Percentiles rank a stretch among this genome's conserved stretches.
phyloP scores from a whole-genome alignment of 2,113 vertebrate genomes.

The Lampris incognitus region DNA sequence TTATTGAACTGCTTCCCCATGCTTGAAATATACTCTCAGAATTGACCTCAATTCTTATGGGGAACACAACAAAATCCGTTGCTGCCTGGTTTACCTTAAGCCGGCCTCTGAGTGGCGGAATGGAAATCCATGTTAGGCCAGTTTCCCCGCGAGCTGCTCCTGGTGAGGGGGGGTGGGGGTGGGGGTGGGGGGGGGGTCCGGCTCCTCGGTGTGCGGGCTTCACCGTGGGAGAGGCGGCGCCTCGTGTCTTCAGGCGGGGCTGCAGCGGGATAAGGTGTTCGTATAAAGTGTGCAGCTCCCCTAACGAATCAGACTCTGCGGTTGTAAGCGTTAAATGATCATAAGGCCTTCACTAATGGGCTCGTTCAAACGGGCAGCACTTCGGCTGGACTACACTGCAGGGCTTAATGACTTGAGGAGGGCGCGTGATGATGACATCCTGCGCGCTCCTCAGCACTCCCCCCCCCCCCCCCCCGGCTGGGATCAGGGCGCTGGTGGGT shows the following conservation, averaged over 20 bases:
- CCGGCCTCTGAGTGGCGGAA: constrained; percentile 43
- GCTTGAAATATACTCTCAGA: constrained; percentile 76
- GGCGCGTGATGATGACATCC: constrained; percentile 81
- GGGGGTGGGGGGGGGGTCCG: constrained; percentile 46
- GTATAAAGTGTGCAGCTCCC: constrained; percentile 80
- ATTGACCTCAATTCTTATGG: constrained; percentile 69
- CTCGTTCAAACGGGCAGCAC: constrained; percentile 79
- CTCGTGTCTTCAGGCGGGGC: constrained; percentile 61
- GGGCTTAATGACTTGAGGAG: constrained; percentile 81
- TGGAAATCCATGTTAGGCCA: constrained; percentile 50
- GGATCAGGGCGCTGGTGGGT: constrained; percentile 61
- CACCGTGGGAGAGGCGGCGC: constrained; percentile 38
- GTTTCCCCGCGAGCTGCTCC: constrained; percentile 45
- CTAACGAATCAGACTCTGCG: constrained; percentile 83
- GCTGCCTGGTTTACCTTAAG: constrained; percentile 66
- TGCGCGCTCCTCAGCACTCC: constrained; percentile 77
- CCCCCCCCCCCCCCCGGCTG: constrained; percentile 56
- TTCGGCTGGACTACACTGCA: constrained; percentile 80
- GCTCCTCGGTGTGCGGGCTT: constrained; percentile 41
- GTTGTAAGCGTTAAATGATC: constrained; percentile 84
- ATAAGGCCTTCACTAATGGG: constrained; percentile 80
- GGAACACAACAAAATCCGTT: constrained; percentile 62
- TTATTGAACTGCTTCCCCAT: constrained; percentile 78
- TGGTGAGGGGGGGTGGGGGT: constrained; percentile 19
- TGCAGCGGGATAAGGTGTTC: constrained; percentile 78